Percentiles rank a stretch among this genome's conserved stretches.
These are phyloP conservation scores for Chrysaora quinquecirrha DNA, from an alignment of 30 jellyfish, hydroid and myxozoan genomes.

Conservation along the genomic window DNA sequence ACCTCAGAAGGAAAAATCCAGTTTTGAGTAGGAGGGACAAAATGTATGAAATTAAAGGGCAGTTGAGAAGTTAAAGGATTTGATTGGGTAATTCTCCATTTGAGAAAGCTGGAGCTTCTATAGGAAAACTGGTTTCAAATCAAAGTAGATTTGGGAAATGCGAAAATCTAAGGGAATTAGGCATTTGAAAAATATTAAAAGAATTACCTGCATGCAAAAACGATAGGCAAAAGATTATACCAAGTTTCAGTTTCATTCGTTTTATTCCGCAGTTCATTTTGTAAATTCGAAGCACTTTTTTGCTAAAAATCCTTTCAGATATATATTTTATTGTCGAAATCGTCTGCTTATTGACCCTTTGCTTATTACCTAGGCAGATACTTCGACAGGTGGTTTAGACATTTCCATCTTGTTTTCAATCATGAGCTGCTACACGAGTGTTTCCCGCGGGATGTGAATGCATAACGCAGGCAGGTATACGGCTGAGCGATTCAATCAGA, in stretches of 20 bases:
- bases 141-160: neutral
- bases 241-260: neutral
- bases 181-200: neutral
- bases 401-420: constrained; percentile 28
- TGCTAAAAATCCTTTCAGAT: too few species aligned
- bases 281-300: too few species aligned
- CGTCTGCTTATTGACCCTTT: neutral
- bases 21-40: too few species aligned
- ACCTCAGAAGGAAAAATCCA: too few species aligned
- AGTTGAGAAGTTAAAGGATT: too few species aligned
- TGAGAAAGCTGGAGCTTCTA: too few species aligned
- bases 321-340: too few species aligned
- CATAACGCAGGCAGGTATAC: constrained; percentile 51
- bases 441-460: constrained; percentile 40
- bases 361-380: neutral
- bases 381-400: constrained; percentile 41
- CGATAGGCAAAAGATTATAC: neutral
- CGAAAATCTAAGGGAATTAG: neutral
- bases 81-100: too few species aligned
- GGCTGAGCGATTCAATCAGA: constrained; percentile 19
- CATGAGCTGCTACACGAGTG: constrained; percentile 22
- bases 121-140: neutral
- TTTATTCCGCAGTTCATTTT: too few species aligned
- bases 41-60: too few species aligned
- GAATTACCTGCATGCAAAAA: neutral